Percentiles rank a stretch among this genome's conserved stretches.
phyloP scores from a whole-genome alignment of 2,113 vertebrate species.

The Bujurquina vittata region DNA sequence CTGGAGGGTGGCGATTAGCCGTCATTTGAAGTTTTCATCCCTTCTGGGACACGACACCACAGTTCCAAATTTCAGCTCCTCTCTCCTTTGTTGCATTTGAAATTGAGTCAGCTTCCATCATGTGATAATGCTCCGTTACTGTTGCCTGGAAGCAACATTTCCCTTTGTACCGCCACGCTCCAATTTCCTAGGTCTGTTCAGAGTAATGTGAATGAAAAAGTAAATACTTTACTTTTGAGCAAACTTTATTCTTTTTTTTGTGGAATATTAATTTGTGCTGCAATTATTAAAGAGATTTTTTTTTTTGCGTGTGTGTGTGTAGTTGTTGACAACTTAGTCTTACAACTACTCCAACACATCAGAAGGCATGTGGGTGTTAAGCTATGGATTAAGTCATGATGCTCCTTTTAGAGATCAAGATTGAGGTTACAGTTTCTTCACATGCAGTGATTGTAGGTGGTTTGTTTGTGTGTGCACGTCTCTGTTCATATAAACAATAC shows the following conservation, averaged over 20 bases:
- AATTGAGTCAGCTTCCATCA: constrained; percentile 11
- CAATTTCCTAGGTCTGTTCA: constrained; percentile 14
- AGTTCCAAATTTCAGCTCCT: constrained; percentile 29
- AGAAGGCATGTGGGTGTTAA: background rate
- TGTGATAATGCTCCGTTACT: constrained; percentile 18
- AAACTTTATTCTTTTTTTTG: background rate
- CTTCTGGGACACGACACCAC: constrained; percentile 11
- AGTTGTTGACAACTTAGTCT: background rate
- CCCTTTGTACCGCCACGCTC: background rate
- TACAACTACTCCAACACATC: background rate
- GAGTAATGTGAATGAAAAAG: background rate
- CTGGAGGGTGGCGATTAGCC: constrained; percentile 28
- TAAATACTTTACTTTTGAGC: background rate
- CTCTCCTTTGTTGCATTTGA: constrained; percentile 26
- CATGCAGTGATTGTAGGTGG: constrained; percentile 11
- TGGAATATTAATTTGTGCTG: background rate
- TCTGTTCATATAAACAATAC: background rate
- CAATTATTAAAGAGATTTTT: background rate
- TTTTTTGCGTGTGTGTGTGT: background rate
- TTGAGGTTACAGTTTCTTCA: background rate
- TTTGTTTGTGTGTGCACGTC: constrained; percentile 16
- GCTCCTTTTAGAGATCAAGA: constrained; percentile 20
- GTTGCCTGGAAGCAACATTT: constrained; percentile 14
- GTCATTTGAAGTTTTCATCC: constrained; percentile 30
- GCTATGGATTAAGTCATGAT: background rate